These are phyloP conservation scores for Sepioteuthis lessoniana DNA, from an alignment of 2,888 invertebrate species.

Conservation along the genomic window DNA sequence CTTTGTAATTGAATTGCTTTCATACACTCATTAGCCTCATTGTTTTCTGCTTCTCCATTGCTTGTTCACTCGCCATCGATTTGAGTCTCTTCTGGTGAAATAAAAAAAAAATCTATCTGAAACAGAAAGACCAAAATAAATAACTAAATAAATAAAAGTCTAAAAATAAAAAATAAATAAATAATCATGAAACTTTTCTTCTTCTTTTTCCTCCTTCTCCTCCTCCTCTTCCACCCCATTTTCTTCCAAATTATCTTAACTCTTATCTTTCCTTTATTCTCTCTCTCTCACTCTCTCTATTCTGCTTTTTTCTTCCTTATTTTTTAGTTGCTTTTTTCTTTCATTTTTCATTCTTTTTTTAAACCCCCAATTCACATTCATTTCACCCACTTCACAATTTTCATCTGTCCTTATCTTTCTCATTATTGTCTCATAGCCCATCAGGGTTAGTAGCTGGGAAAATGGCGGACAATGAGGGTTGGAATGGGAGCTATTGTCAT, in stretches of 20 bases:
- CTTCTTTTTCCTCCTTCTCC: not conserved
- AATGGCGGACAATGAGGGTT: not conserved
- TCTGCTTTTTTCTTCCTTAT: not conserved
- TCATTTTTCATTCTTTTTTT: not conserved
- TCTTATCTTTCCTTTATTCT: not conserved
- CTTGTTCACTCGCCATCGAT: not conserved
- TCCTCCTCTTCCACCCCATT: too few relatives aligned
- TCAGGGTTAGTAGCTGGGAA: not conserved
- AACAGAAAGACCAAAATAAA: not conserved
- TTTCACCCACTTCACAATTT: not conserved
- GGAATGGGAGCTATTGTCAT: not conserved
- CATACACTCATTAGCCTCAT: slow-evolving; percentile 9
- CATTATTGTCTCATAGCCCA: not conserved
- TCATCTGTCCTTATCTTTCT: not conserved
- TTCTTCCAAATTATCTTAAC: too few relatives aligned
- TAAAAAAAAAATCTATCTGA: not conserved
- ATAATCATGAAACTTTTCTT: not conserved
- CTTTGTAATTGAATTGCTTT: not conserved
- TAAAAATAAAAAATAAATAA: not conserved
- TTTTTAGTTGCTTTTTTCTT: not conserved
- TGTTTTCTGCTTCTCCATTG: not conserved
- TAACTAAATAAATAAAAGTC: not conserved
- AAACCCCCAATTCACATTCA: not conserved
- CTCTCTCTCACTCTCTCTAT: not conserved
- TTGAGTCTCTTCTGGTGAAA: not conserved